Evolutionary conservation across 2,888 invertebrate species (phyloP).

Genomic region (Drosophila mercatorum): DNA sequence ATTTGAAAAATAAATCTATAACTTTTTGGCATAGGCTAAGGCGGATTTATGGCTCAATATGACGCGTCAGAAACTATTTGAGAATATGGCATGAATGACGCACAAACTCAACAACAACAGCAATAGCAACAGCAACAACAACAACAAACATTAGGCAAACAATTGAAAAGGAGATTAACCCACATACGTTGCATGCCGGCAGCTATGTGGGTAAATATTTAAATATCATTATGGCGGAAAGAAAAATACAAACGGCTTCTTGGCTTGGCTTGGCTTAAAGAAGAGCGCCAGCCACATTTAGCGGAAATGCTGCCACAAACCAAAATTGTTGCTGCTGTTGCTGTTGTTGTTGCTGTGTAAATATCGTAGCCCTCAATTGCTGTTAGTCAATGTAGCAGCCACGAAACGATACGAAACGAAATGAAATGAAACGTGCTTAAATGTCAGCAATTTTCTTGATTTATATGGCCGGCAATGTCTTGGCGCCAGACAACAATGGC

Average conservation of each 20-base stretch:
- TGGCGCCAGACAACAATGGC: slow-evolving; percentile 64
- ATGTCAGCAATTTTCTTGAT: slow-evolving; percentile 80
- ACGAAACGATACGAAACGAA: slow-evolving; percentile 46
- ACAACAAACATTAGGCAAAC: slow-evolving; percentile 54
- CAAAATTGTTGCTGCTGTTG: slow-evolving; percentile 39
- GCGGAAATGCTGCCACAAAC: slow-evolving; percentile 65
- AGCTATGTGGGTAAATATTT: slow-evolving; percentile 77
- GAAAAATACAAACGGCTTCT: slow-evolving; percentile 52
- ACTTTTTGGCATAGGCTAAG: slow-evolving; percentile 45
- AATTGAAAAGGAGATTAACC: slow-evolving; percentile 76
- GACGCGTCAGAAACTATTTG: slow-evolving; percentile 53
- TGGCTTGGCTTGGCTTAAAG: slow-evolving; percentile 36
- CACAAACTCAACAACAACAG: slow-evolving; percentile 20
- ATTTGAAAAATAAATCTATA: slow-evolving; percentile 74
- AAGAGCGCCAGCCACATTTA: slow-evolving; percentile 50
- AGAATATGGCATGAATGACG: slow-evolving; percentile 38
- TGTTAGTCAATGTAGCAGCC: slow-evolving; percentile 11
- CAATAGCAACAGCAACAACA: background rate
- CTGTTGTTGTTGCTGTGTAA: slow-evolving; percentile 47
- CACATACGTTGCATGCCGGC: slow-evolving; percentile 64
- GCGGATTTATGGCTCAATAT: slow-evolving; percentile 64
- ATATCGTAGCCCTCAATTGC: slow-evolving; percentile 42
- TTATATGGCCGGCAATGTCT: slow-evolving; percentile 74
- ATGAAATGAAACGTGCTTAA: slow-evolving; percentile 76
- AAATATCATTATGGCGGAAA: slow-evolving; percentile 74